phyloP scores from a whole-genome alignment of 2,888 invertebrate genomes.

The Pseudanteris insignis region DNA sequence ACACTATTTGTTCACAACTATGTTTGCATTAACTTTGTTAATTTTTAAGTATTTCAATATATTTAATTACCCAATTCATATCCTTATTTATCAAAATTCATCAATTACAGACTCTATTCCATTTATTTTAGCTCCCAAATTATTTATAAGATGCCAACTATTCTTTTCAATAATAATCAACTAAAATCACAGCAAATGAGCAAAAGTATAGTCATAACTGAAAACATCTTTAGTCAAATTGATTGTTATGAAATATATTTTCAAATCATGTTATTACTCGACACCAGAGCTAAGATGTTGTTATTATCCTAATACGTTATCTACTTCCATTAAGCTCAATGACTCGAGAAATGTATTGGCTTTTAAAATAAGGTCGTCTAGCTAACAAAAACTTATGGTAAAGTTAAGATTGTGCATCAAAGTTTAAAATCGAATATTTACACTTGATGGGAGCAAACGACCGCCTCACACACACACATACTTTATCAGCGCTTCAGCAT shows the following conservation, averaged over 20 bases:
- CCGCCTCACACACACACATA: constrained; percentile 4
- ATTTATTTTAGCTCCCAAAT: no score
- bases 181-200: not conserved
- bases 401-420: no score
- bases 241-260: not conserved
- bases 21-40: no score
- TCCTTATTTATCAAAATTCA: no score
- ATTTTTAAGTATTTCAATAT: no score
- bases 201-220: not conserved
- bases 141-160: no score
- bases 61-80: no score
- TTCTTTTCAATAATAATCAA: not conserved
- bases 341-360: constrained; percentile 17
- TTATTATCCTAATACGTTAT: constrained; percentile 7
- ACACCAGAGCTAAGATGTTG: no score
- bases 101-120: no score
- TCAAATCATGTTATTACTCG: no score
- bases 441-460: not conserved
- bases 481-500: constrained; percentile 17
- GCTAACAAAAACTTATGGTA: no score
- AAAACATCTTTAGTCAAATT: not conserved
- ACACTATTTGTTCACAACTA: no score
- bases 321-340: constrained; percentile 17
- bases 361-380: constrained; percentile 7
- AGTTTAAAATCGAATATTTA: constrained; percentile 8